Evolutionary conservation across 2,113 vertebrate genomes (phyloP), one percentile per base, ranked within the genome.

Genomic region (Thamnophis sirtalis): DNA sequence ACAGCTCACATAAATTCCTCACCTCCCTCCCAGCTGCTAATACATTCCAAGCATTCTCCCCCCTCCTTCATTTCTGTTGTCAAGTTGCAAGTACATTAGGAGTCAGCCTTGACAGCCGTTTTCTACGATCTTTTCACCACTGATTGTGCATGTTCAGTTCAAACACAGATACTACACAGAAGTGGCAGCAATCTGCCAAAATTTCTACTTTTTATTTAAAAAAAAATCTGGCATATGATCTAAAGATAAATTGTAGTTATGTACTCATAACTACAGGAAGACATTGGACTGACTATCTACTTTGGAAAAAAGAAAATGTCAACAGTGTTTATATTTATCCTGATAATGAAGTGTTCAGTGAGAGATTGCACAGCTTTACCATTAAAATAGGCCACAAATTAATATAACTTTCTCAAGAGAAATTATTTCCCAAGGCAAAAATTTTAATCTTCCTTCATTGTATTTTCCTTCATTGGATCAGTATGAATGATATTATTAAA

Each of bases 301-400:
- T 58, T 68, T 26, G 17, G 22, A 84, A 24, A 87, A 73, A 9
- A 88, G 58, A 87, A 53, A 73, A 48, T 21, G 6, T 92, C 94
- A 96, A 96, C 95, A 95, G 89, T 95, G 94, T 95, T 96, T 93
- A 96, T 90, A 63, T 90, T 93, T 94, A 91, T 92, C 84, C 94
- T 96, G 95, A 95, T 95, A 95, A 93, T 95, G 88, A 89, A 93
- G 93, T 94, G 94, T 24, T 95, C 92, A 93, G 94, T 58, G 26
- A 96, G 95, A 95, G 94, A 95, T 90, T 95, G 95, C 94, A 95
- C 93, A 95, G 94, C 94, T 86, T 86, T 89, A 94, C 80, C 55
- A 93, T 91, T 86, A 93, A 95, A 73, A 73, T 19, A 33, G 15
- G 68, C 88, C 93, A 88, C 3, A 92, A 73, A 0, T 0, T 84